Evolutionary conservation across 2,113 vertebrate species (phyloP).

Genomic region (Hyperoodon ampullatus): DNA sequence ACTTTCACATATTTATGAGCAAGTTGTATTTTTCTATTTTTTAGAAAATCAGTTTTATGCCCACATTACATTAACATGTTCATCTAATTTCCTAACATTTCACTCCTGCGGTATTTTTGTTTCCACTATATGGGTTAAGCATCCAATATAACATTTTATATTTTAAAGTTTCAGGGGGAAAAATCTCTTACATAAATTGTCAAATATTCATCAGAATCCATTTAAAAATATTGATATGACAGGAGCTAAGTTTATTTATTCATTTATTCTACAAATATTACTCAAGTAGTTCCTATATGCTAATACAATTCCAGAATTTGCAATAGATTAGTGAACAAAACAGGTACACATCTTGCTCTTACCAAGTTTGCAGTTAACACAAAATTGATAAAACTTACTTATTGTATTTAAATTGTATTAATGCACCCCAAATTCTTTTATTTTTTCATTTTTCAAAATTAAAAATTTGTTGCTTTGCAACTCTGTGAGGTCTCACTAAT

Average conservation of each 20-base stretch:
- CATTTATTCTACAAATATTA: background rate
- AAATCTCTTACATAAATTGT: background rate
- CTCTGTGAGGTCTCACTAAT: slow-evolving; percentile 25
- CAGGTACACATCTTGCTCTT: background rate
- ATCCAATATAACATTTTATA: background rate
- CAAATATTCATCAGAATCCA: background rate
- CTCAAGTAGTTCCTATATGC: background rate
- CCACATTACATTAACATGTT: background rate
- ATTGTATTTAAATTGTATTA: background rate
- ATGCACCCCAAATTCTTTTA: background rate
- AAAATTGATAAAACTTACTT: background rate
- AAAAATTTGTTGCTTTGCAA: background rate
- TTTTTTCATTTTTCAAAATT: background rate
- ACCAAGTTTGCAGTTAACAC: background rate
- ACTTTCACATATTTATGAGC: background rate
- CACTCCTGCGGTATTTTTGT: background rate
- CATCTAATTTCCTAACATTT: background rate
- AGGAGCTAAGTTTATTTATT: background rate
- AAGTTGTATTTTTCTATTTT: background rate
- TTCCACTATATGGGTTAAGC: background rate
- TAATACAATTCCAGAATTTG: background rate
- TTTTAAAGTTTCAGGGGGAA: background rate
- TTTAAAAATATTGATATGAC: background rate
- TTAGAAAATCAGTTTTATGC: background rate
- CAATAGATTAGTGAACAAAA: background rate